Evolutionary conservation across 2,797 vertebrate species (phyloP).

Genomic region (Cichlasoma orientale): DNA sequence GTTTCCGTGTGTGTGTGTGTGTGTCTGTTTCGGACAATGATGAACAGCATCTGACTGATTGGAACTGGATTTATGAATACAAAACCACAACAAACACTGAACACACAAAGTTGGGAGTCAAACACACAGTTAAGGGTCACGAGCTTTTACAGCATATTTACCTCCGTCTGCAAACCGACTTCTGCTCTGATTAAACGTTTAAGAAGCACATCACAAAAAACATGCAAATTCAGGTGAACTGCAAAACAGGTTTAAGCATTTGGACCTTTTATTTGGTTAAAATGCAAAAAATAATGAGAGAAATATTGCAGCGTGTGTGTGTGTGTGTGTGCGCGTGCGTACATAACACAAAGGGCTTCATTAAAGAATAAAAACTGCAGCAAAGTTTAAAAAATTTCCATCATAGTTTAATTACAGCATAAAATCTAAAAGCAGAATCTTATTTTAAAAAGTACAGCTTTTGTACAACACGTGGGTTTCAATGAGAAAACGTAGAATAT

Average conservation of each 20-base stretch:
- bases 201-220: constrained; percentile 37
- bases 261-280: neutral
- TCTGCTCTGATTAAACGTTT: constrained; percentile 64
- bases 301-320: neutral
- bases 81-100: constrained; percentile 43
- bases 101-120: constrained; percentile 33
- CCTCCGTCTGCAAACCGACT: constrained; percentile 69
- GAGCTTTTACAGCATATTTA: constrained; percentile 66
- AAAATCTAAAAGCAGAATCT: constrained; percentile 65
- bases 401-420: constrained; percentile 73
- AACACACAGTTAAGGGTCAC: constrained; percentile 42
- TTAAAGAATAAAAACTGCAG: constrained; percentile 18
- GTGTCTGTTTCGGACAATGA: constrained; percentile 3
- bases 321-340: neutral
- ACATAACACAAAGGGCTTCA: neutral
- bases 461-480: constrained; percentile 43
- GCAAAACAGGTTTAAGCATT: constrained; percentile 24
- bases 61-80: constrained; percentile 32
- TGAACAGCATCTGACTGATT: constrained; percentile 27
- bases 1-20: neutral
- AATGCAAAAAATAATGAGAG: constrained; percentile 1
- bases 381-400: constrained; percentile 48
- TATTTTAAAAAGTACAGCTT: constrained; percentile 62
- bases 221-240: constrained; percentile 48
- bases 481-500: constrained; percentile 42